Evolutionary conservation across 2,888 invertebrate species (phyloP), one percentile per base, ranked within the genome.

Genomic region (Scaptomyza parva): DNA sequence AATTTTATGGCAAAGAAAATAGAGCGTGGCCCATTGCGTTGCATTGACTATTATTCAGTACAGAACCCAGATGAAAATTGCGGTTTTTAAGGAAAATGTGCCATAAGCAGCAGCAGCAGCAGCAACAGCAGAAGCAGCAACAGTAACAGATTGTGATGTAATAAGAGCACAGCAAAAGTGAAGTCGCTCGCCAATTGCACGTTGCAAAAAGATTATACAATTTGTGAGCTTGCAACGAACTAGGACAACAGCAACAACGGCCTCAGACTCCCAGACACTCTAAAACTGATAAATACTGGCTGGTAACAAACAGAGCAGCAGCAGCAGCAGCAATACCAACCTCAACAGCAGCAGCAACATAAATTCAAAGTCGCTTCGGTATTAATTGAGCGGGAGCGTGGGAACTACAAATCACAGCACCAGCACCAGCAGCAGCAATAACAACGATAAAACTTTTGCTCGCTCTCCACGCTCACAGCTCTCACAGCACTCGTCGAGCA

Each of bases 131-230:
- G 47, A 59, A 59, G 39, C 37, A 58, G 8, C 57, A 40, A 22
- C 18, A 37, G 17, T 17, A 48, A 22, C 53, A 55, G 84, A 63
- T 58, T 70, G 66, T 88, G 88, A 81, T 81, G 84, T 76, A 88
- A 88, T 69, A 58, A 67, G 59, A 78, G 70, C 78, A 62, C 67
- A 88, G 70, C 74, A 84, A 86, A 79, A 82, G 88, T 86, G 87
- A 88, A 86, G 80, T 43, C 44, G 54, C 55, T 57, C 44, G 52
- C 41, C 69, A 74, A 78, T 78, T 62, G 82, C 62, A 63, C 30
- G 66, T 66, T 77, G 81, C 78, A 70, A 64, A 57, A 73, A 85
- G 57, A 83, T 83, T 83, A 87, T 87, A 87, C 86, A 84, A 84
- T 88, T 85, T 85, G 67, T 64, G 64, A 65, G 86, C 60, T 73